Base-by-base conservation (phyloP, 2,113 vertebrate genomes). In the Synodontis membranacea region DNA sequence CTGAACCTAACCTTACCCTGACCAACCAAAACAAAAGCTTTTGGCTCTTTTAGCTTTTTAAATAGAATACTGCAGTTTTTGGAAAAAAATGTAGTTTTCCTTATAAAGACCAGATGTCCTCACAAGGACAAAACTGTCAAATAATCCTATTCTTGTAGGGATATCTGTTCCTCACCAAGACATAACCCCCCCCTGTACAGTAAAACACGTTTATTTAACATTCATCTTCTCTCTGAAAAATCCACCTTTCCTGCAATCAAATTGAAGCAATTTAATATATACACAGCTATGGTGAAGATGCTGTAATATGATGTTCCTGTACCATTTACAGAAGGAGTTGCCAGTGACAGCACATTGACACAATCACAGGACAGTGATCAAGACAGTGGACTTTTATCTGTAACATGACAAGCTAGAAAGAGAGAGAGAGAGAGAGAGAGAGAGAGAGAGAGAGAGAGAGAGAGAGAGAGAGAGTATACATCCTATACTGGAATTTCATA, bases 181-280 rank as follows among this genome's bases (percentile, higher is more conserved):
- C n/a, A n/a, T n/a, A n/a, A n/a, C n/a, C n/a, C n/a, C n/a, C n/a
- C n/a, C n/a, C n/a, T 14, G 28, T 9, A n/a, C 12, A 14, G 60
- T 64, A 62, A 62, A 62, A 62, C 93, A 92, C n/a, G n/a, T n/a
- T n/a, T n/a, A 93, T 94, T 94, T 93, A 94, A 93, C 92, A 93
- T 94, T 90, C 90, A 62, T 52, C 44, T 81, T 87, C 88, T 88
- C 82, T 86, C 76, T n/a, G 3, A 50, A 66, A n/a, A n/a, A n/a
- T n/a, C n/a, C n/a, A 70, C 7, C 62, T 34, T 37, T 5, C 14
- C 17, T 66, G 11, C 7, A 34, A 17, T 34, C 12, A 64, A 14
- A 3, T 25, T 64, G n/a, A 66, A 66, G 37, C 1, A 37, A 7
- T 34, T 66, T 31, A 17, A 5, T 34, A 66, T 34, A 17, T 17